Base-by-base conservation (phyloP, 2,113 vertebrate genomes). In the Dicerorhinus sumatrensis region DNA sequence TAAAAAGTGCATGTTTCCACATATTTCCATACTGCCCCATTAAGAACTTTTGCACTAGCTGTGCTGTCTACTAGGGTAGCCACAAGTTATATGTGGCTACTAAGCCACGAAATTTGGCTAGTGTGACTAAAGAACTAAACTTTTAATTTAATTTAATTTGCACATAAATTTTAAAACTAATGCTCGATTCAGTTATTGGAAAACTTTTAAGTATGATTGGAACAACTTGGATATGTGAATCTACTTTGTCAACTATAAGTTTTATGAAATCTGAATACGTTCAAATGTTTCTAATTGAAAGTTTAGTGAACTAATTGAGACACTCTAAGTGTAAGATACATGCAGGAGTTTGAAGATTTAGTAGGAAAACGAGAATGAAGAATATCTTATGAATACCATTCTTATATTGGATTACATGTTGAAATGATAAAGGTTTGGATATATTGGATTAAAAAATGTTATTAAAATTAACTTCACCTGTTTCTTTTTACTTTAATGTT, bases 221-320 rank as follows among this genome's bases (percentile, higher is more conserved):
- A 91, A 73, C 18, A 79, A 72, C 21, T 69, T 51, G 48, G 54
- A 31, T 27, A 27, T 33, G n/a, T 70, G 67, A 96, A 77, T 89
- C 80, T 73, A 48, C 51, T 72, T 70, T 48, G 60, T 92, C 31
- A 62, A 29, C 17, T 76, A 2, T 63, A 80, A 6, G 77, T 86
- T 60, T 85, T 58, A 88, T 73, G 65, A 96, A 69, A 67, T 94
- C 46, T 67, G 65, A 96, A 81, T 56, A 92, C 0, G 25, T 85
- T 84, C 6, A 94, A 85, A 48, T 58, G 73, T 77, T 93, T 91
- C 25, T 92, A 75, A 33, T 29, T 70, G 31, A 84, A 97, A 82
- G 9, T 60, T 69, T 51, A 63, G 9, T 48, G 62, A 77, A 51
- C 0, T n/a, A 63, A 81, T 36, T 46, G 67, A 73, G 20, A 70